These are phyloP conservation scores for Urocitellus parryii DNA, from an alignment of 2,113 vertebrate species.

Conservation along the genomic window DNA sequence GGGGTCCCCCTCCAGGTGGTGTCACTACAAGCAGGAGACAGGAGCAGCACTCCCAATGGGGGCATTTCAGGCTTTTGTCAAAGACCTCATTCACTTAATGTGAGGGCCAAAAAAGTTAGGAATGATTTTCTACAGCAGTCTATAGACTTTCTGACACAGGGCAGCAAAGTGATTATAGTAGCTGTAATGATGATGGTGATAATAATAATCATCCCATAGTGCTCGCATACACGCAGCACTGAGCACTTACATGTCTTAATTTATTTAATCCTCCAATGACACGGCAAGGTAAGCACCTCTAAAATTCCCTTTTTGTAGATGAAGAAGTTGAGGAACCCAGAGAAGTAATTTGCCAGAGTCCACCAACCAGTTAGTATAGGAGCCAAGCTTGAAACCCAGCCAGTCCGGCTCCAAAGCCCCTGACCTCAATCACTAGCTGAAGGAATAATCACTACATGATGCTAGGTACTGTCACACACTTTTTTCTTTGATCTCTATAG, in stretches of 20 bases:
- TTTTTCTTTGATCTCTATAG: background rate
- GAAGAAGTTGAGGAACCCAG: background rate
- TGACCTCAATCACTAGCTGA: background rate
- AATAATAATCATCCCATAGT: background rate
- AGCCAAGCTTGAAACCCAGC: background rate
- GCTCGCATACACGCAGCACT: no score
- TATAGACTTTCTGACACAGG: conserved; percentile 31
- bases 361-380: background rate
- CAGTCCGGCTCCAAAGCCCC: background rate
- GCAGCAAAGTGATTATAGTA: background rate
- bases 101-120: background rate
- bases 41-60: background rate
- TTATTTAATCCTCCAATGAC: background rate
- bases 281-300: background rate
- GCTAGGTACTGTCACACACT: background rate
- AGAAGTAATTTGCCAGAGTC: background rate
- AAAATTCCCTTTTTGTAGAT: background rate
- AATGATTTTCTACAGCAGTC: conserved; percentile 33
- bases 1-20: conserved; percentile 14
- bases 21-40: conserved; percentile 41
- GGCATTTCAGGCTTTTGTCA: background rate
- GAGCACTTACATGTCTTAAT: background rate
- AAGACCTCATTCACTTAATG: conserved; percentile 30
- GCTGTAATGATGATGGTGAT: background rate
- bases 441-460: background rate